Evolutionary conservation across 53 echinoderm and acorn worm species (phyloP).

Genomic region (Pentamera pediparva): DNA sequence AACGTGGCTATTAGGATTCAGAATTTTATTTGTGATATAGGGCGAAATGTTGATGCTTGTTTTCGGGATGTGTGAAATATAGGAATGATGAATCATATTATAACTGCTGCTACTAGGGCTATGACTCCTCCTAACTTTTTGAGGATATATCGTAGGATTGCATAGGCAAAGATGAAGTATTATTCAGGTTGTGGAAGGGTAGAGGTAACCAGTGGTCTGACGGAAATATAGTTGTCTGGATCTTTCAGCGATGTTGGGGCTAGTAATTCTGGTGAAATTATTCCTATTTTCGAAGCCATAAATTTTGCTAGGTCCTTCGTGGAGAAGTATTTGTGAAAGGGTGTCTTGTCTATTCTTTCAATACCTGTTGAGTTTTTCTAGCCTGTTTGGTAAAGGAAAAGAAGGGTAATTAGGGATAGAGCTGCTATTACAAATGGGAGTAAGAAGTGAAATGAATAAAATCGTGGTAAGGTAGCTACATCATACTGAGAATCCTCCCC

Average conservation of each 20-base stretch:
- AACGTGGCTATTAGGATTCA: constrained; percentile 40
- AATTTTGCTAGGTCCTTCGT: constrained; percentile 58
- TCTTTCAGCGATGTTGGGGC: constrained; percentile 50
- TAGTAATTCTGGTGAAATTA: constrained; percentile 24
- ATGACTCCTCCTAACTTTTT: constrained; percentile 72
- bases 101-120: constrained; percentile 49
- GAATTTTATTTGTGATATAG: constrained; percentile 36
- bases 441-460: constrained; percentile 63
- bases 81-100: constrained; percentile 46
- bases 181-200: constrained; percentile 64
- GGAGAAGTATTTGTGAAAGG: constrained; percentile 58
- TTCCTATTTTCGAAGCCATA: neutral
- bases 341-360: constrained; percentile 53
- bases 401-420: constrained; percentile 36
- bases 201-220: constrained; percentile 56
- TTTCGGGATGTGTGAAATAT: constrained; percentile 44
- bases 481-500: constrained; percentile 73
- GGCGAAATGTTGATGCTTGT: constrained; percentile 47
- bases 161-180: constrained; percentile 68
- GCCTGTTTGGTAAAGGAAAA: constrained; percentile 60
- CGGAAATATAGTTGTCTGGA: constrained; percentile 64
- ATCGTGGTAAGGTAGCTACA: constrained; percentile 56
- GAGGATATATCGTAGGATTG: constrained; percentile 63
- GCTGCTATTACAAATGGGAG: constrained; percentile 60
- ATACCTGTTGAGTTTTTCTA: constrained; percentile 61